Evolutionary conservation across 2,888 invertebrate species (phyloP), one percentile per base, ranked within the genome.

Genomic region (Belgica antarctica): DNA sequence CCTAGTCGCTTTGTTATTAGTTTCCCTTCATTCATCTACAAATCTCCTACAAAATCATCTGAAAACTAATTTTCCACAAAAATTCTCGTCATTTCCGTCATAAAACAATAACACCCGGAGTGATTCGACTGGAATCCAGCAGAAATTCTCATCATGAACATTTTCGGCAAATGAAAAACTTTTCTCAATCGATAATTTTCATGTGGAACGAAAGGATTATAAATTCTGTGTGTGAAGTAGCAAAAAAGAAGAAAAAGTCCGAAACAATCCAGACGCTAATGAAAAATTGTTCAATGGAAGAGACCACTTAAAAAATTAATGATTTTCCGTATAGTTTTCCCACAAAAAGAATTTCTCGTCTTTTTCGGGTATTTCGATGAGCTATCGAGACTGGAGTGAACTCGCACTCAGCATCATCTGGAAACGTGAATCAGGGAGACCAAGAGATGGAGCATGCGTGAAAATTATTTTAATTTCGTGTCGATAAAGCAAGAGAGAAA

Each of bases 251-350:
- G 41, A 41, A 41, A 41, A 41, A 41, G 15, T 41, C n/a, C 7
- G 25, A 57, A 57, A 57, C 22, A 57, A 57, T 57, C 57, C 57
- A 57, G 57, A 57, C 57, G 57, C 25, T 57, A 57, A 57, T 57
- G 57, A 57, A 57, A 57, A 57, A 57, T 57, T 57, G 57, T 57
- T 57, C 57, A 57, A 57, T 57, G 57, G 57, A 19, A 57, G 25
- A 41, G 41, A 41, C 41, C 41, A 41, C 41, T 41, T 41, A 41
- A 41, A 41, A 41, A 41, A 41, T 41, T 41, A 41, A 41, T 41
- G 41, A 41, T 41, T 10, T 41, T 41, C 41, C 41, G 15, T 41
- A 41, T 41, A 41, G 41, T 41, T 41, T 41, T 3, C 41, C 10
- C 41, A n/a, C 10, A 15, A 41, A 41, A 12, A 41, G 12, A 41